A percentile compares a stretch with the other conserved stretches of the same genome.
Evolutionary conservation across 2,113 vertebrate genomes (phyloP).

Genomic region (Telmatochromis sp.): DNA sequence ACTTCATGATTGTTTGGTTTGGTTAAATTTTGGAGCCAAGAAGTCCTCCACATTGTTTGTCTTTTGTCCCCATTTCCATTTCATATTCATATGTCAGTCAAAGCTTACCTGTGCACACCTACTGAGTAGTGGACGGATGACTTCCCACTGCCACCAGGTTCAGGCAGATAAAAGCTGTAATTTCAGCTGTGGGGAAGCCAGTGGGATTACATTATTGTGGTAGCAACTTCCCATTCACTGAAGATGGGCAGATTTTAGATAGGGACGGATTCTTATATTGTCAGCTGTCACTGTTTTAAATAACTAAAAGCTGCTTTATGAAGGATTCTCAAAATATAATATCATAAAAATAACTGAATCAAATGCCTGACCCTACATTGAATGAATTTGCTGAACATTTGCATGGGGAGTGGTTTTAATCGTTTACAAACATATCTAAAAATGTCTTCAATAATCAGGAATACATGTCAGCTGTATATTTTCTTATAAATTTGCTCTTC

Average conservation of each 20-base stretch:
- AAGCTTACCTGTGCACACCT: neutral
- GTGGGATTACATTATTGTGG: neutral
- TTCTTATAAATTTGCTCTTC: neutral
- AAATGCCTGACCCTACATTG: neutral
- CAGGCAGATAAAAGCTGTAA: neutral
- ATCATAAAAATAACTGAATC: neutral
- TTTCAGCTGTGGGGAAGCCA: neutral
- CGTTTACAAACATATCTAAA: neutral
- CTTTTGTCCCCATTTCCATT: neutral
- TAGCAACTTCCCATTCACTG: neutral
- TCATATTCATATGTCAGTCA: neutral
- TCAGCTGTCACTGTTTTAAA: neutral
- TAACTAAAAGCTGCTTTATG: neutral
- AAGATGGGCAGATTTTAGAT: fast-evolving
- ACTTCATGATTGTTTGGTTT: neutral
- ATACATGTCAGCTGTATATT: neutral
- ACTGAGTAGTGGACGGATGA: neutral
- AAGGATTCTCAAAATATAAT: neutral
- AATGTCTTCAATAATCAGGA: neutral
- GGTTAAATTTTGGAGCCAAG: neutral
- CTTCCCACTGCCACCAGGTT: neutral
- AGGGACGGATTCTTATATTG: neutral
- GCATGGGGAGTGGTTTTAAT: neutral
- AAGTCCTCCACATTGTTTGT: neutral
- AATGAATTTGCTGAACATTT: neutral